Base-by-base conservation (phyloP, 2,797 vertebrate species). In the Anguilla pacifica region DNA sequence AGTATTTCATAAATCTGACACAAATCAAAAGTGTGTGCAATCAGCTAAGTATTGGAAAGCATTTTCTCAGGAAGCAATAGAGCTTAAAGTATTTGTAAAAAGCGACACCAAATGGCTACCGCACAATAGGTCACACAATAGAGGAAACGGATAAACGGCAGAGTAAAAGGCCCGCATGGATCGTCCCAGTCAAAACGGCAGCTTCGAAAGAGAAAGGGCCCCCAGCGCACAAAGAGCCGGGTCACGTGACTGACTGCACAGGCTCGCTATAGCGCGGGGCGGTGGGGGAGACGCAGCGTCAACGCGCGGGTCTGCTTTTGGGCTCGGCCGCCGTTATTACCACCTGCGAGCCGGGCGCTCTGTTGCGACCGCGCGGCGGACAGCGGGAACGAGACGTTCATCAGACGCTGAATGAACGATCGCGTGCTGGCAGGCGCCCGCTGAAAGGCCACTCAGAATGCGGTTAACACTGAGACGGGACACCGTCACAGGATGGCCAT, bases 331-430 rank as follows among this genome's bases (percentile, higher is more conserved):
- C 17, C 46, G 4, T 17, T 17, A 7, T 86, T 49, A 72, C 15
- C 64, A 53, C 15, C 64, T 10, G 84, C 35, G 22, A 81, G 77
- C 43, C 25, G 83, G 91, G 86, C 88, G 88, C 86, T 85, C 91
- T 91, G 90, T 92, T 86, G 89, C 91, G 92, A 90, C 91, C 90
- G 92, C 84, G 90, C 85, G 86, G 39, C 5, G 55, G 57, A 53
- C 31, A n/a, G 31, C 11, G 67, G 25, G 22, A 85, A 85, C 1
- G 92, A 92, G 90, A 91, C 91, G 93, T 91, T 92, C 92, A 93
- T 91, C 91, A 94, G 92, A 93, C 84, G 92, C n/a, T 91, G 93
- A 94, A 95, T 91, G 89, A 90, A 86, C 91, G 88, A 90, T 43
- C 90, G 92, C 89, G 89, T 81, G 90, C 90, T 94, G 93, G 92